A percentile compares a stretch with the other conserved stretches of the same genome.
phyloP scores from a whole-genome alignment of 2,888 invertebrate genomes.

The Oconnorella tubifera region DNA sequence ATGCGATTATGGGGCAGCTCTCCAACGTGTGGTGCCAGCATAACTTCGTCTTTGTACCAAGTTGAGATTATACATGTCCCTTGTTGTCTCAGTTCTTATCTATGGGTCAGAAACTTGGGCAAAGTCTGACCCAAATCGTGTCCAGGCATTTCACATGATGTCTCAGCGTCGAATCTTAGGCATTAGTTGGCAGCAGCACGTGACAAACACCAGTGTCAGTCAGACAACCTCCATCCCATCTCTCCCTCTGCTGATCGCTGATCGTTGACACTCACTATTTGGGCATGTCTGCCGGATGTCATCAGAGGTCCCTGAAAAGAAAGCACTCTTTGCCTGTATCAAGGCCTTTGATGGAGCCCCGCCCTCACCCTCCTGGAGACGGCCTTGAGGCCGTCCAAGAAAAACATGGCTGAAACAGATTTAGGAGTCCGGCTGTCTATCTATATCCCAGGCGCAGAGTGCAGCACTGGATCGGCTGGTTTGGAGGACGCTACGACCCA shows the following conservation, averaged over 20 bases:
- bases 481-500: too few species aligned
- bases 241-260: not conserved
- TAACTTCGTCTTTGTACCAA: not conserved
- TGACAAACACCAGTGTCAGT: not conserved
- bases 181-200: not conserved
- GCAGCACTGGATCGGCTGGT: too few species aligned
- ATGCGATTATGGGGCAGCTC: not conserved
- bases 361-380: too few species aligned
- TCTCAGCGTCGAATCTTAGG: not conserved
- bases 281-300: not conserved
- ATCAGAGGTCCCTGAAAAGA: not conserved
- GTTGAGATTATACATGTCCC: not conserved
- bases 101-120: not conserved
- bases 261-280: not conserved
- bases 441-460: too few species aligned
- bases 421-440: too few species aligned
- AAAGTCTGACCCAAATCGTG: not conserved
- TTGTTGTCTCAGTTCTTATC: not conserved
- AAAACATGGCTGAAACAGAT: too few species aligned
- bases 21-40: not conserved
- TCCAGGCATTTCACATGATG: not conserved
- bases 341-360: too few species aligned
- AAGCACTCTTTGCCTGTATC: too few species aligned
- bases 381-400: too few species aligned
- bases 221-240: not conserved